These are phyloP conservation scores for Heteromormyrus szaboi DNA, from an alignment of 2,797 vertebrate species.

Conservation along the genomic window DNA sequence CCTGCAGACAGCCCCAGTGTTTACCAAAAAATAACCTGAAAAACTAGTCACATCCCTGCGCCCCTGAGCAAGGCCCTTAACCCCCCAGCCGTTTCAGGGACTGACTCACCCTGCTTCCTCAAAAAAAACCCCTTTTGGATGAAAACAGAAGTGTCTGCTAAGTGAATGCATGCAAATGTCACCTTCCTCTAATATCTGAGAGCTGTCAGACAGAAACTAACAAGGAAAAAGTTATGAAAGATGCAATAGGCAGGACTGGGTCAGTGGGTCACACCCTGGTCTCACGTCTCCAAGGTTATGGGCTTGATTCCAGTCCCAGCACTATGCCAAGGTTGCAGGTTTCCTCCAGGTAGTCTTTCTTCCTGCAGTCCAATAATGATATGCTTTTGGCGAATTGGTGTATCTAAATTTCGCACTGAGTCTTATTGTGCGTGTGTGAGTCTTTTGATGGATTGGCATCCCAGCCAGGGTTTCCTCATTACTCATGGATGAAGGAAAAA, in stretches of 20 bases:
- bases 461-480: not conserved
- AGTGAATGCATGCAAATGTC: not conserved
- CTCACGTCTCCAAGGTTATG: not conserved
- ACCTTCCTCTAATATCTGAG: not conserved
- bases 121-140: not conserved
- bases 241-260: not conserved
- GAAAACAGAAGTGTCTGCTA: not conserved
- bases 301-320: not conserved
- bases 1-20: not conserved
- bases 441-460: not conserved
- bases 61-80: not conserved
- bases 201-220: not conserved
- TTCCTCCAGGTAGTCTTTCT: not conserved
- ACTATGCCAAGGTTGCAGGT: not conserved
- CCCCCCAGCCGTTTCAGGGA: not conserved
- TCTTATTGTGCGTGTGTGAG: not conserved
- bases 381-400: not conserved
- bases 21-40: not conserved
- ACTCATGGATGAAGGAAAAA: not conserved
- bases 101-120: not conserved
- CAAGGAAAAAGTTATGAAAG: not conserved
- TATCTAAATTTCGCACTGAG: not conserved
- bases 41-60: not conserved
- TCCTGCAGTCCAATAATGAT: not conserved
- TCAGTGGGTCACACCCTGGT: not conserved